A percentile compares a stretch with the other conserved stretches of the same genome.
These are phyloP conservation scores for Caradrina clavipalpis DNA, from an alignment of 2,888 invertebrate genomes.

Conservation along the genomic window DNA sequence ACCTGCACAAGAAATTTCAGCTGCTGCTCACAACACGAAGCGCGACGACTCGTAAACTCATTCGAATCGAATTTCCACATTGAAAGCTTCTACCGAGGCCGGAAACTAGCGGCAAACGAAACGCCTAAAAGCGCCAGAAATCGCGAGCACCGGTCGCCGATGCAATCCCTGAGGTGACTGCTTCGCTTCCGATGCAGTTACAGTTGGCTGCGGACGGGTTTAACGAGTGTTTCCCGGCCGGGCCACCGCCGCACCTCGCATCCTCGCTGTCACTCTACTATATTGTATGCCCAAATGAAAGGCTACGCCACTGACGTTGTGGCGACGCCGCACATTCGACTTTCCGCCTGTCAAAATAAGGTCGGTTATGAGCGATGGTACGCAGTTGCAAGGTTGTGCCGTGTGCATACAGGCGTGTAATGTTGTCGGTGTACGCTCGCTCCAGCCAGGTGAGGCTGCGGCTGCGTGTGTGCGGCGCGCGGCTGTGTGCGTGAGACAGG, in stretches of 20 bases:
- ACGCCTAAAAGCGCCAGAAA: slow-evolving; percentile 71
- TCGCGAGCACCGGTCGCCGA: slow-evolving; percentile 62
- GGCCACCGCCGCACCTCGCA: slow-evolving; percentile 71
- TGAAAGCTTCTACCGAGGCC: slow-evolving; percentile 62
- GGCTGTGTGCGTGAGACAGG: slow-evolving; percentile 79
- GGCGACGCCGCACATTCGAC: slow-evolving; percentile 55
- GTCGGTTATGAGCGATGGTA: slow-evolving; percentile 66
- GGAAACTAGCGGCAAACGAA: slow-evolving; percentile 70
- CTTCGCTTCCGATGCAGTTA: slow-evolving; percentile 78
- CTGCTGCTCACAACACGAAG: slow-evolving; percentile 67
- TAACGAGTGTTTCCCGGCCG: slow-evolving; percentile 79
- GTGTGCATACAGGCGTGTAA: slow-evolving; percentile 79
- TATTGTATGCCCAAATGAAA: slow-evolving; percentile 70
- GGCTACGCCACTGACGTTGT: slow-evolving; percentile 56
- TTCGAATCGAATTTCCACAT: slow-evolving; percentile 79
- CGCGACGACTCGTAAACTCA: slow-evolving; percentile 81
- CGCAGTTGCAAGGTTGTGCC: slow-evolving; percentile 72
- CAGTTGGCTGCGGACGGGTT: slow-evolving; percentile 72
- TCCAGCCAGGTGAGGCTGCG: slow-evolving; percentile 70
- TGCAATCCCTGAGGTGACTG: slow-evolving; percentile 74
- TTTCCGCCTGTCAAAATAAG: slow-evolving; percentile 71
- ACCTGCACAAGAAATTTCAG: slow-evolving; percentile 74
- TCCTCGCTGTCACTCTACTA: slow-evolving; percentile 70
- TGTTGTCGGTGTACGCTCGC: slow-evolving; percentile 72
- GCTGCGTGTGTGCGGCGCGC: slow-evolving; percentile 41